Evolutionary conservation across 2,888 invertebrate species (phyloP).

Genomic region (Drosophila helvetica): DNA sequence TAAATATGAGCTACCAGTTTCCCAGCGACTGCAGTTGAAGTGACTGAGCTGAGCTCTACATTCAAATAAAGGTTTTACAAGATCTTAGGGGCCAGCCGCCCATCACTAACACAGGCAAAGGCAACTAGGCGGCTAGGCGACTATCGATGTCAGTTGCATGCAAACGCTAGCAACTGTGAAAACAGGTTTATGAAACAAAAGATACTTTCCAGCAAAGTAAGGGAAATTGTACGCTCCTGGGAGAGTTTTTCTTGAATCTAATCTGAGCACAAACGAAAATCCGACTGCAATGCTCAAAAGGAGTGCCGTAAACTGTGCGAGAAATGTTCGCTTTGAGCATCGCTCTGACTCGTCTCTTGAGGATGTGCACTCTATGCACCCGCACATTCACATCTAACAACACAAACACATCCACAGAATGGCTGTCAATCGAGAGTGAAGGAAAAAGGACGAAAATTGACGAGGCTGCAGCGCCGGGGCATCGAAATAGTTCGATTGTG

Average conservation of each 20-base stretch:
- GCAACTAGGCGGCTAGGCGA: not conserved
- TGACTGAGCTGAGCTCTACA: not conserved
- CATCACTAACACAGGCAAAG: not conserved
- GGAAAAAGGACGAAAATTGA: conserved; percentile 16
- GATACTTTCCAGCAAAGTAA: not conserved
- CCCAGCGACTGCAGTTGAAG: too few relatives aligned
- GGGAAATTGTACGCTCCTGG: conserved; percentile 3
- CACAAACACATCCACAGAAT: conserved; percentile 1
- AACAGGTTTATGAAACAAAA: not conserved
- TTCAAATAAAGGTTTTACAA: not conserved
- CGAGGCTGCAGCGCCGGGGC: conserved; percentile 13
- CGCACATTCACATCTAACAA: too few relatives aligned
- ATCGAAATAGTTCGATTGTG: conserved; percentile 39
- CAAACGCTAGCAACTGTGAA: conserved; percentile 10
- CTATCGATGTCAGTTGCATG: conserved; percentile 17
- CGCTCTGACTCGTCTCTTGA: conserved; percentile 55
- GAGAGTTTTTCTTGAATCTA: not conserved
- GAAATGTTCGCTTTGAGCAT: conserved; percentile 69
- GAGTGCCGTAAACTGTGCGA: conserved; percentile 63
- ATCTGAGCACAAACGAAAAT: conserved; percentile 34
- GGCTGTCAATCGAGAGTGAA: conserved; percentile 6
- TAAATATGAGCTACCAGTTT: too few relatives aligned
- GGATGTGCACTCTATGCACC: conserved; percentile 41
- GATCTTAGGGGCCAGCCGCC: not conserved
- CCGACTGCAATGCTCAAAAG: conserved; percentile 32